Evolutionary conservation across 2,797 vertebrate species (phyloP).

Genomic region (Chelidonichthys spinosus): DNA sequence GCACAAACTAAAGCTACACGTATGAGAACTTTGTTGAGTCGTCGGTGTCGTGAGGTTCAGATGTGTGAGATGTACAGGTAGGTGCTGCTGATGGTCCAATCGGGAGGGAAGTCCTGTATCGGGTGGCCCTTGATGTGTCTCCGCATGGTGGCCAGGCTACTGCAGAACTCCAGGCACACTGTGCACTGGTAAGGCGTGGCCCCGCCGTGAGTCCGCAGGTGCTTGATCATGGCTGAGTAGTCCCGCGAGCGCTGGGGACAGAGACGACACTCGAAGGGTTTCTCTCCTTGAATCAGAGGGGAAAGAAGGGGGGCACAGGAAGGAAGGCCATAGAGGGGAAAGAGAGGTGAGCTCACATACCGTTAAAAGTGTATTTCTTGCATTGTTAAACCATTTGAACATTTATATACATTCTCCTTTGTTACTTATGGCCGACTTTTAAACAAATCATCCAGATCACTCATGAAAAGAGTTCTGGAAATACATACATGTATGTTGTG

Average conservation of each 20-base stretch:
- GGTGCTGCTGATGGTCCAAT: slow-evolving; percentile 88
- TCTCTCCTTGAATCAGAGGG: slow-evolving; percentile 80
- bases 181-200: slow-evolving; percentile 90
- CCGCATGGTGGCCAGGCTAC: slow-evolving; percentile 89
- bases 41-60: slow-evolving; percentile 45
- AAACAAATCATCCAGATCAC: slow-evolving; percentile 15
- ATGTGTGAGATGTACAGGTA: slow-evolving; percentile 85
- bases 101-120: slow-evolving; percentile 86
- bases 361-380: background rate
- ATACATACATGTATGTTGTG: slow-evolving; percentile 2
- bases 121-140: slow-evolving; percentile 87
- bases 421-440: background rate
- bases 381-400: background rate
- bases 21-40: slow-evolving; percentile 5
- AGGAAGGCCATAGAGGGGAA: slow-evolving; percentile 8
- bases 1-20: slow-evolving; percentile 7
- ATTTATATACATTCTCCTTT: background rate
- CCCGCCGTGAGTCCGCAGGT: slow-evolving; percentile 89
- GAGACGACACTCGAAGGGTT: slow-evolving; percentile 89
- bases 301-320: background rate
- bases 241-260: slow-evolving; percentile 90
- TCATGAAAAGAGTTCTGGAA: background rate
- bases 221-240: slow-evolving; percentile 93
- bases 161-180: slow-evolving; percentile 87
- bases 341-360: background rate